Conservation (phyloP, 2,888 invertebrate species). For the Euplagia quadripunctaria region DNA sequence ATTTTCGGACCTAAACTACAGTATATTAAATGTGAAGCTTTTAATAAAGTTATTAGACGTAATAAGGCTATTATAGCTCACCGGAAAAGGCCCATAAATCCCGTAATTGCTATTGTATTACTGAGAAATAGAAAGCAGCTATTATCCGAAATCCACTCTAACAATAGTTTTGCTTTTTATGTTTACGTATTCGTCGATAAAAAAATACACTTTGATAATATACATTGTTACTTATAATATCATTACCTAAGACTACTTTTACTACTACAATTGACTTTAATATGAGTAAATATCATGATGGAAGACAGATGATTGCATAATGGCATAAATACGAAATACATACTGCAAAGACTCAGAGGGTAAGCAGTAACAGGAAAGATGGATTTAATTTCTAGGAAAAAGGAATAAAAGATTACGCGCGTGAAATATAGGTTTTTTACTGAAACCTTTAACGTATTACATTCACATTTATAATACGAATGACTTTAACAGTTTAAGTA, state of each 20-base stretch:
- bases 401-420: no score
- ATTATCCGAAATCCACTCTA: conserved; percentile 13
- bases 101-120: conserved; percentile 32
- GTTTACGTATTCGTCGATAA: conserved; percentile 1
- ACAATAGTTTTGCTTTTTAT: conserved; percentile 5
- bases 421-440: no score
- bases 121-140: conserved; percentile 23
- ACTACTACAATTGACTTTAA: not conserved
- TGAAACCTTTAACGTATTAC: no score
- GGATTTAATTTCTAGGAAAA: no score
- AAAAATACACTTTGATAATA: not conserved
- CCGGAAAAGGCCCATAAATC: conserved; percentile 36
- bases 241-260: not conserved
- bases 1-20: not conserved
- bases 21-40: not conserved
- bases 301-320: not conserved
- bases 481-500: no score
- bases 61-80: conserved; percentile 26
- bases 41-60: conserved; percentile 32
- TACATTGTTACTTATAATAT: not conserved
- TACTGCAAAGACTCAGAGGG: no score
- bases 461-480: no score
- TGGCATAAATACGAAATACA: not conserved
- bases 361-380: no score
- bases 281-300: not conserved